Evolutionary conservation across 2,797 vertebrate species (phyloP).

Genomic region (Potorous gilbertii): DNA sequence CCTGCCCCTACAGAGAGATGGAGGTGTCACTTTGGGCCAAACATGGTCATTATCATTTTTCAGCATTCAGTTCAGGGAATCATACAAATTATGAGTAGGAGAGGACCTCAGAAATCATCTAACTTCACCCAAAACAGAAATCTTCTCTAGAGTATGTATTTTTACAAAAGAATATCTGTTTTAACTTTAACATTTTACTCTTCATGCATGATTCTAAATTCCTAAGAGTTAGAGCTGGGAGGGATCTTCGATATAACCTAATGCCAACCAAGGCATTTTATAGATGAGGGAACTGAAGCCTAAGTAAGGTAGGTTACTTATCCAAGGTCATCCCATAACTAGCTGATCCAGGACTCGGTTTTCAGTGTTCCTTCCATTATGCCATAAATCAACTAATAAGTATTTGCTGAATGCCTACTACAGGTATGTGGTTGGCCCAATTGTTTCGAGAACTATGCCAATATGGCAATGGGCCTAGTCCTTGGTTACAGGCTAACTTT

Average conservation of each 20-base stretch:
- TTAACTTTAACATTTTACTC: not conserved
- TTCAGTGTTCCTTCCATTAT: not conserved
- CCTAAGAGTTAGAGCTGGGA: not conserved
- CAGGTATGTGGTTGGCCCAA: not conserved
- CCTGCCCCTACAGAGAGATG: not conserved
- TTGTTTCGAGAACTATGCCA: not conserved
- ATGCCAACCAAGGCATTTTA: not conserved
- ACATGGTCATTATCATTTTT: not conserved
- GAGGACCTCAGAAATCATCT: not conserved
- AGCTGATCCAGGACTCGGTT: not conserved
- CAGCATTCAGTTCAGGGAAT: not conserved
- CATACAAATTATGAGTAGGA: not conserved
- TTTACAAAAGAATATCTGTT: too few relatives aligned
- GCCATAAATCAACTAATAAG: not conserved
- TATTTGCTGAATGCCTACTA: not conserved
- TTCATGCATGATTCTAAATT: not conserved
- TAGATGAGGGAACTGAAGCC: not conserved
- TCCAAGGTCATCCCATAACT: not conserved
- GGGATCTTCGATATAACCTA: not conserved
- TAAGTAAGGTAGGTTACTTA: too few relatives aligned
- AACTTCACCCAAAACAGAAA: not conserved
- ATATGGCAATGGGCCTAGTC: constrained; percentile 19
- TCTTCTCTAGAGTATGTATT: not conserved
- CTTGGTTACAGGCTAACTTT: not conserved
- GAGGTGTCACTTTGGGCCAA: not conserved